phyloP scores from a whole-genome alignment of 2,888 invertebrate species.

The Ecdyonurus torrentis region DNA sequence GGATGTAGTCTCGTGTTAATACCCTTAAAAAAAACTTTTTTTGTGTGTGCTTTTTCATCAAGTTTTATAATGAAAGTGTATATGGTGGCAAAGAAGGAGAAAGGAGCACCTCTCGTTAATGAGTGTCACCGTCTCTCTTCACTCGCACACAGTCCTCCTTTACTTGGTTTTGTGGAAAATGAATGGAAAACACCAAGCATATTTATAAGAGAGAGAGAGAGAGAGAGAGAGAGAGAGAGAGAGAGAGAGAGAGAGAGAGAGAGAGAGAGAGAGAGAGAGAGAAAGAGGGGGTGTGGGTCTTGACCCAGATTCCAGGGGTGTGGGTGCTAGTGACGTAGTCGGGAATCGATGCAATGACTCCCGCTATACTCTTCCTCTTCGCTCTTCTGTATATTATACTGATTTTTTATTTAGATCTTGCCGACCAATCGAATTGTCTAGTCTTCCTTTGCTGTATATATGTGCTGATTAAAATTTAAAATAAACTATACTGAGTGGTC shows the following conservation, averaged over 20 bases:
- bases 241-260: not conserved
- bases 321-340: not conserved
- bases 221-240: not conserved
- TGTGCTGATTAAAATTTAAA: no score
- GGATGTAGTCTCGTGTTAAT: no score
- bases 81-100: no score
- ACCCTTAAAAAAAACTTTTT: no score
- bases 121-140: not conserved
- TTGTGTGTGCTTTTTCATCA: no score
- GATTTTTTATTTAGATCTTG: not conserved
- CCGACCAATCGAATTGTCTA: not conserved
- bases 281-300: not conserved
- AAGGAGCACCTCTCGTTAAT: not conserved
- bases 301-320: not conserved
- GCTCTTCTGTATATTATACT: not conserved
- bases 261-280: not conserved
- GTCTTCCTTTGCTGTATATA: not conserved
- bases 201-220: not conserved
- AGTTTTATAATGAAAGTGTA: no score
- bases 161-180: no score
- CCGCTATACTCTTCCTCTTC: not conserved
- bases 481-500: no score
- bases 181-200: not conserved
- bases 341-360: not conserved
- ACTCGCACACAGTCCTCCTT: no score